Evolutionary conservation across 92 coral and sea anemone genomes (phyloP).

Genomic region (Paramuricea clavata): DNA sequence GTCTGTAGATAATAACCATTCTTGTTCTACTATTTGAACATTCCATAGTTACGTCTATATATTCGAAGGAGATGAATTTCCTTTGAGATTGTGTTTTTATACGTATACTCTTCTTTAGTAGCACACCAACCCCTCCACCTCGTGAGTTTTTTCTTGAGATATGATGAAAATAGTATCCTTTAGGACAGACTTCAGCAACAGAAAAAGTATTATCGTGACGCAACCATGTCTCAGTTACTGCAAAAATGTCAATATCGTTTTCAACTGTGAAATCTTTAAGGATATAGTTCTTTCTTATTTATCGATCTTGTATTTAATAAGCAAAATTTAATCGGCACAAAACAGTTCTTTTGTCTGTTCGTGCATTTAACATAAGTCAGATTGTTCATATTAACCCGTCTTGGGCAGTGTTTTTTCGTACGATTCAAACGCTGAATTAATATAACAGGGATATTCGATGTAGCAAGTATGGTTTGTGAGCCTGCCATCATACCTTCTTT

Average conservation of each 20-base stretch:
- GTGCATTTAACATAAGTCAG: conserved; percentile 17
- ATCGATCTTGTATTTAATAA: conserved; percentile 21
- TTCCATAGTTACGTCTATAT: neutral
- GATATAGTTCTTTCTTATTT: conserved; percentile 51
- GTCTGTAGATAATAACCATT: conserved; percentile 1
- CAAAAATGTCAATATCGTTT: conserved; percentile 58
- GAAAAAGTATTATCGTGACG: conserved; percentile 34
- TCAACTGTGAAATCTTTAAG: conserved; percentile 56
- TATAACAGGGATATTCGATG: neutral
- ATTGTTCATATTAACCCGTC: conserved; percentile 16
- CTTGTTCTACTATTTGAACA: neutral
- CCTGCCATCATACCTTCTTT: neutral
- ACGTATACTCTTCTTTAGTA: conserved; percentile 45
- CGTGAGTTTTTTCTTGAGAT: conserved; percentile 52
- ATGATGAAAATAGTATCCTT: conserved; percentile 57
- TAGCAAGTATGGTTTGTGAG: neutral
- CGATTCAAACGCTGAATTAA: no score
- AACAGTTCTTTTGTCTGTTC: conserved; percentile 35
- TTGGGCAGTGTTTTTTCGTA: neutral
- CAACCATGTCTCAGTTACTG: conserved; percentile 70
- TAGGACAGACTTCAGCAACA: conserved; percentile 53
- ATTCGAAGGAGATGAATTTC: neutral
- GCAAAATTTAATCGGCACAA: conserved; percentile 41
- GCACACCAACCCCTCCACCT: conserved; percentile 61
- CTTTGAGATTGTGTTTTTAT: neutral